Evolutionary conservation across 2,888 invertebrate species (phyloP), one percentile per base, ranked within the genome.

Genomic region (Amphimallon solstitiale): DNA sequence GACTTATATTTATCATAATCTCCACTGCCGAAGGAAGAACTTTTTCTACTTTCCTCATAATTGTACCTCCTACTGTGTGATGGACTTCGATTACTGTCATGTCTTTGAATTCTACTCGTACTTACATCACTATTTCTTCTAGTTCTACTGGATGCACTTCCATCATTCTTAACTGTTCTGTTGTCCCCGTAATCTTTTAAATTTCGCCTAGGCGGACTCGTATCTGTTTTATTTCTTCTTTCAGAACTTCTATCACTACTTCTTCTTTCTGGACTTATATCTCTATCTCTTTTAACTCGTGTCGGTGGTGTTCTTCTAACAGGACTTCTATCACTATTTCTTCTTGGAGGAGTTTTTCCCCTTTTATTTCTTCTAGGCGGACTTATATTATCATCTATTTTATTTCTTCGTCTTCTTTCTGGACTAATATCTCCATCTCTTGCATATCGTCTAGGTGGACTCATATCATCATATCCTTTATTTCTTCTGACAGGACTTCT

Each of bases 11-110:
- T 29, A 29, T 29, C 29, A 29, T 29, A 29, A 5, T 29, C 29
- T 29, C 9, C 29, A 5, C 9, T 29, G 9, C 9, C 9, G 9
- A 1, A 9, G 9, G 29, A 5, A 2, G 9, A 2, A 23, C 23
- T 23, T 4, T 2, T 23, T 4, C 23, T 23, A 23, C 3, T 29
- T 29, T 29, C 29, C 9, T 29, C 29, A 29, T 29, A 29, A 29
- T 5, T 29, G 5, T 29, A 5, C 5, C 2, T 5, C 29, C 29
- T 29, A 29, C 29, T 29, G 9, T 29, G 29, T 15, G 73, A 72
- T 35, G 75, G 72, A 37, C 78, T 78, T n/a, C 64, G 71, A 75
- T 78, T 79, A 10, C 75, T 72, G 71, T 79, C 51, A 34, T 60
- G 71, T 38, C 3, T 37, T 64, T 48, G 19, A 62, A 65, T 66